phyloP scores from a whole-genome alignment of 2,113 vertebrate genomes.

The Psephotus haematonotus region DNA sequence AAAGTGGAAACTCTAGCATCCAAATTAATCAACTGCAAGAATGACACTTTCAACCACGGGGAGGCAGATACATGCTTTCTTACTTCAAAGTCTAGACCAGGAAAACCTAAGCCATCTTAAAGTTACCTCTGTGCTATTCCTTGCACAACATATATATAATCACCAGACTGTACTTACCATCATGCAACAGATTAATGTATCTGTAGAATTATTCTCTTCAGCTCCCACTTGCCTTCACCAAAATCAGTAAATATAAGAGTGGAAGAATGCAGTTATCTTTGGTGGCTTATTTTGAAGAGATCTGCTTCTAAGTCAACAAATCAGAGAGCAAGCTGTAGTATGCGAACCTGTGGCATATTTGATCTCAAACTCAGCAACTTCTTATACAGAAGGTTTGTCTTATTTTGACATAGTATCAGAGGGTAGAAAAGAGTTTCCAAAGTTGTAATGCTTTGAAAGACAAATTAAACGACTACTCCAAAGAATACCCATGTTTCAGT shows the following conservation, averaged over 20 bases:
- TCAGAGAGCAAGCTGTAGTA: neutral
- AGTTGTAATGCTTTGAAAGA: neutral
- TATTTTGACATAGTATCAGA: neutral
- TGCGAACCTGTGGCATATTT: rapidly evolving
- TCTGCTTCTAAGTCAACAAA: neutral
- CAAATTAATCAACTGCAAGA: neutral
- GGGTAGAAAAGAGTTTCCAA: neutral
- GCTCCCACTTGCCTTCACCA: neutral
- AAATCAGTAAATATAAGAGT: neutral
- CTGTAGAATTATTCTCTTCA: neutral
- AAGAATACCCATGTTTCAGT: neutral
- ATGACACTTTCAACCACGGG: rapidly evolving
- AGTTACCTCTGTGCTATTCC: neutral
- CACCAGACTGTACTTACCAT: neutral
- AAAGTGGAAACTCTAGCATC: neutral
- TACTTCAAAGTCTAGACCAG: neutral
- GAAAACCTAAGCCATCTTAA: neutral
- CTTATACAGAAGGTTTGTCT: neutral
- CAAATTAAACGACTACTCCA: neutral
- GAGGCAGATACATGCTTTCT: neutral
- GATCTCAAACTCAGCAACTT: neutral
- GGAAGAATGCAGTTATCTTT: neutral
- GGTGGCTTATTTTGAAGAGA: neutral
- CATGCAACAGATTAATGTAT: neutral
- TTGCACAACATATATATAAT: neutral